Conservation (phyloP, 1,140 invertebrate species). For the Ericerus pela region DNA sequence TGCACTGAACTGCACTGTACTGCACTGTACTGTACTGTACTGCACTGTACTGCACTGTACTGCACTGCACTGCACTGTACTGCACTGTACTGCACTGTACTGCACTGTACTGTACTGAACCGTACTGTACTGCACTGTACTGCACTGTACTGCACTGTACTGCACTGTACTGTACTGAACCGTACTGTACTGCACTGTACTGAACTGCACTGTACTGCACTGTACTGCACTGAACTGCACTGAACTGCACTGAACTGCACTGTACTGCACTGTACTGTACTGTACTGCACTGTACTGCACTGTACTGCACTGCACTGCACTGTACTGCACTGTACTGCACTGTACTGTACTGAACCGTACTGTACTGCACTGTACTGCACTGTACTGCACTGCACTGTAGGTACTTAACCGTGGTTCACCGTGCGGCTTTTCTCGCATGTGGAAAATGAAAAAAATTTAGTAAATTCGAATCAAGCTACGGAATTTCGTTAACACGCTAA, state of each 20-base stretch:
- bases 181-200: slow-evolving; percentile 18
- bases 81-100: slow-evolving; percentile 19
- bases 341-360: slow-evolving; percentile 16
- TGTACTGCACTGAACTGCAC: slow-evolving; percentile 18
- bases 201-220: slow-evolving; percentile 11
- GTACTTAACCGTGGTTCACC: too few relatives aligned
- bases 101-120: slow-evolving; percentile 20
- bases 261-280: slow-evolving; percentile 19
- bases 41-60: slow-evolving; percentile 19
- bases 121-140: slow-evolving; percentile 20
- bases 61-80: slow-evolving; percentile 19
- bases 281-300: slow-evolving; percentile 19
- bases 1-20: slow-evolving; percentile 17
- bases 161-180: slow-evolving; percentile 16
- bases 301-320: slow-evolving; percentile 19
- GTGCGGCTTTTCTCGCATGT: too few relatives aligned
- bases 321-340: slow-evolving; percentile 18
- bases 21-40: slow-evolving; percentile 18
- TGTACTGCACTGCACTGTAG: too few relatives aligned
- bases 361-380: too few relatives aligned
- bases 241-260: slow-evolving; percentile 15
- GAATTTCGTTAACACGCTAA: too few relatives aligned
- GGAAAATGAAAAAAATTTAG: too few relatives aligned
- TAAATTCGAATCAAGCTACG: too few relatives aligned
- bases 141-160: slow-evolving; percentile 19